Conservation (phyloP, 92 coral and sea anemone species). For the Phenganax subtilis region DNA sequence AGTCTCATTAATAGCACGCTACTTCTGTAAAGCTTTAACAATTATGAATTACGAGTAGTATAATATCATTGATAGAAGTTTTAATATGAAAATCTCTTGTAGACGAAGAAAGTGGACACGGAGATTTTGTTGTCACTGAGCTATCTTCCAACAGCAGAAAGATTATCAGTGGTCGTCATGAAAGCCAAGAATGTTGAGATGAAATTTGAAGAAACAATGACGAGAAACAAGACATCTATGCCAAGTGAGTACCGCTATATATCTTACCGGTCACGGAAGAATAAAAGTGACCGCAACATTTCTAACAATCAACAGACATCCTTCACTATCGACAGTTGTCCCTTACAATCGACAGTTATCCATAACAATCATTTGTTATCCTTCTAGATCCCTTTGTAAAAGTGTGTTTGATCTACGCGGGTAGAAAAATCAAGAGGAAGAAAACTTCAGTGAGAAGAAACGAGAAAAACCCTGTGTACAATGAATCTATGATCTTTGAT, state of each 20-base stretch:
- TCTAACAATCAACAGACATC: background rate
- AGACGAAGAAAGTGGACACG: constrained; percentile 44
- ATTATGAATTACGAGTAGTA: background rate
- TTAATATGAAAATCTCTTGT: background rate
- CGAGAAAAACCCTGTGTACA: constrained; percentile 86
- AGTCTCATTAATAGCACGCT: no score
- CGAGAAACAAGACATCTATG: constrained; percentile 13
- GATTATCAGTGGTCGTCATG: constrained; percentile 88
- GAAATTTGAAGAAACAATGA: constrained; percentile 27
- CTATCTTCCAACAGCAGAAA: constrained; percentile 92
- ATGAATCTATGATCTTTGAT: constrained; percentile 93
- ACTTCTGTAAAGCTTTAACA: no score
- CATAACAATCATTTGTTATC: background rate
- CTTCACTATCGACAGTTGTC: background rate
- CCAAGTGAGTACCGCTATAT: constrained; percentile 5
- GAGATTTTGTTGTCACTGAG: constrained; percentile 81
- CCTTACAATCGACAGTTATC: background rate
- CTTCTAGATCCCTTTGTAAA: constrained; percentile 82
- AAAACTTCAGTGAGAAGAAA: constrained; percentile 76
- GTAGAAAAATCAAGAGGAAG: constrained; percentile 85
- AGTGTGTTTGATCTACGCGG: constrained; percentile 86
- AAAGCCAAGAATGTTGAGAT: constrained; percentile 74
- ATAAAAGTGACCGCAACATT: no score
- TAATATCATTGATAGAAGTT: background rate
- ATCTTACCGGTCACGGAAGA: background rate